Evolutionary conservation across 37 sponge, comb jelly and placozoan species (phyloP).

Genomic region (Axinella damicornis): DNA sequence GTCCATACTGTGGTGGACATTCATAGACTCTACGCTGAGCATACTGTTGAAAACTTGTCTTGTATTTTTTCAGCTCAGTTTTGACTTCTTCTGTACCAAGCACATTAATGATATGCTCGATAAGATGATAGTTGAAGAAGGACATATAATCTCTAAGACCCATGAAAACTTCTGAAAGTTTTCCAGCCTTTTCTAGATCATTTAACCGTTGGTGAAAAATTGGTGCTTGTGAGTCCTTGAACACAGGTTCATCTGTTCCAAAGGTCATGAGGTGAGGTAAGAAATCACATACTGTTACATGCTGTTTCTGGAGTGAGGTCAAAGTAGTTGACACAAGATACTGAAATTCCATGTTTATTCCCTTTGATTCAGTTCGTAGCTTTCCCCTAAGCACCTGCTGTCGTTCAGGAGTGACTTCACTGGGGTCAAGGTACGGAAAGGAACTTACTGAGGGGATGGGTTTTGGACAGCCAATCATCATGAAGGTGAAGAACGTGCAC

Average conservation of each 20-base stretch:
- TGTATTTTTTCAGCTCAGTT: background rate
- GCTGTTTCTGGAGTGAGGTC: background rate
- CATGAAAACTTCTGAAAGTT: background rate
- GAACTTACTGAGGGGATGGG: background rate
- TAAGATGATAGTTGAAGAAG: background rate
- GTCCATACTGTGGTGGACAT: background rate
- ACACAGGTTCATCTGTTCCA: background rate
- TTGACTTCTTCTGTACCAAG: background rate
- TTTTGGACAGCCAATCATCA: background rate
- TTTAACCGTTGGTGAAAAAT: background rate
- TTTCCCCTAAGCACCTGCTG: background rate
- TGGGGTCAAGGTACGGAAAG: conserved; percentile 16
- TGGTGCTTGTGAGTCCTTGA: background rate
- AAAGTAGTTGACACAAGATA: background rate
- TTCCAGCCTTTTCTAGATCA: background rate
- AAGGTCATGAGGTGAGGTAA: background rate
- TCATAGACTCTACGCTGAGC: background rate
- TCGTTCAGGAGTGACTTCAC: background rate
- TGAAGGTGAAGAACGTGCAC: background rate
- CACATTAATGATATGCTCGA: background rate
- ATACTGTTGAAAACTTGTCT: background rate
- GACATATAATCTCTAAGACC: background rate
- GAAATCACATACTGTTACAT: background rate
- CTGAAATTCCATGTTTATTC: background rate
- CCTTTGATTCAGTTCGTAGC: background rate